Evolutionary conservation across 1,140 invertebrate genomes (phyloP).

Genomic region (Drosophila kohkoa): DNA sequence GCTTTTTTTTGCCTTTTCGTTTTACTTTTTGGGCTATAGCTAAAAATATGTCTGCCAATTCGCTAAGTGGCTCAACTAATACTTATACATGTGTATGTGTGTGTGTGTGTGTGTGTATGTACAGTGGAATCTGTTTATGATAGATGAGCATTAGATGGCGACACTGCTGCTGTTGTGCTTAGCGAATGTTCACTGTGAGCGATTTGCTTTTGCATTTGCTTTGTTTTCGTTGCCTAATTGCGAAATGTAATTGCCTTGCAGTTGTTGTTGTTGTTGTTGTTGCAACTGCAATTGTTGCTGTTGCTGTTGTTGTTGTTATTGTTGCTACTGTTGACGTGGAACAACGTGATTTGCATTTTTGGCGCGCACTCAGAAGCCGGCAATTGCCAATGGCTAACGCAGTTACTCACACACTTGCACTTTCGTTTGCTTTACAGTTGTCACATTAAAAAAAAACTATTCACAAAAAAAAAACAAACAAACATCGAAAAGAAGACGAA

Average conservation of each 20-base stretch:
- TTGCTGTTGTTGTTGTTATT: constrained; percentile 18
- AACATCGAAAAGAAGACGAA: not conserved
- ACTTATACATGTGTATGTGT: not conserved
- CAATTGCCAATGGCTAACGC: constrained; percentile 6
- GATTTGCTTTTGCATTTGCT: constrained; percentile 5
- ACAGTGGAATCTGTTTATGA: constrained; percentile 15
- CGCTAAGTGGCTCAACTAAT: constrained; percentile 69
- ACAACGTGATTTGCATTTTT: constrained; percentile 39
- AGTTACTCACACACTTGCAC: constrained; percentile 10
- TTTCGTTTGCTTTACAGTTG: constrained; percentile 8
- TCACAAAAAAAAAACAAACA: not conserved
- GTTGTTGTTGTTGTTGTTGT: constrained; percentile 6
- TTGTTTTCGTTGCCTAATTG: constrained; percentile 25
- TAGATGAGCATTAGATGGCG: constrained; percentile 6
- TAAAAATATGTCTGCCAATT: constrained; percentile 81
- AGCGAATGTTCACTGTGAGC: constrained; percentile 20
- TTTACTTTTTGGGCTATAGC: constrained; percentile 40
- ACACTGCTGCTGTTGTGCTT: not conserved
- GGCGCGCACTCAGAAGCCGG: constrained; percentile 49
- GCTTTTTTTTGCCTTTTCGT: constrained; percentile 67
- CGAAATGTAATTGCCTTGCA: constrained; percentile 31
- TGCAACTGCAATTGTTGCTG: not conserved
- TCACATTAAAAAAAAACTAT: constrained; percentile 9
- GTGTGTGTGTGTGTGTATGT: not conserved
- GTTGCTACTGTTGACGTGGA: constrained; percentile 16